Evolutionary conservation across 2,797 vertebrate species (phyloP).

Genomic region (Pelobates cultripes): DNA sequence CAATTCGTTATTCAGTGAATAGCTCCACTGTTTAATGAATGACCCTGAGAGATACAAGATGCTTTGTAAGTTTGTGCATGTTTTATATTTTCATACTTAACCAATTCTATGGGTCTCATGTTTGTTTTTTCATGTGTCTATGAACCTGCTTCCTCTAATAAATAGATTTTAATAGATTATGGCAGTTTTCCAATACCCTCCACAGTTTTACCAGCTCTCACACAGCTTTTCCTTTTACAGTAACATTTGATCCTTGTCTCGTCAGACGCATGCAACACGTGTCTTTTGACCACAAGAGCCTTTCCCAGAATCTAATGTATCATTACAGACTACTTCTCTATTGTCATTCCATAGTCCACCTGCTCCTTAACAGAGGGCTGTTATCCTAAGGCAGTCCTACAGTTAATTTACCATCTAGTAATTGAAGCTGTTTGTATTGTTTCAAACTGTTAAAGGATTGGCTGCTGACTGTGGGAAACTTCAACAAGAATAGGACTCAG

Average conservation of each 20-base stretch:
- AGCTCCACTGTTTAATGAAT: too few species aligned
- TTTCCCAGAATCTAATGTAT: conserved; percentile 51
- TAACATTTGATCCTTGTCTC: conserved; percentile 9
- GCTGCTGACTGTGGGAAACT: conserved; percentile 57
- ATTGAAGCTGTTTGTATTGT: conserved; percentile 55
- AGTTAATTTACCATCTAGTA: conserved; percentile 50
- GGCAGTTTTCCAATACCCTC: neutral
- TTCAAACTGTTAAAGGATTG: conserved; percentile 26
- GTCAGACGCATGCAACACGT: conserved; percentile 29
- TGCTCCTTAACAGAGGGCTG: conserved; percentile 43
- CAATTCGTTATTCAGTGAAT: too few species aligned
- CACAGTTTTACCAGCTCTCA: neutral
- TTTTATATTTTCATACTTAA: too few species aligned
- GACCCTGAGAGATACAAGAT: too few species aligned
- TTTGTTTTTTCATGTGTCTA: neutral
- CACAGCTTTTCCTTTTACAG: neutral
- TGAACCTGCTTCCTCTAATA: conserved; percentile 10
- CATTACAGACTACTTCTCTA: conserved; percentile 25
- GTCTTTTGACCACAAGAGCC: conserved; percentile 34
- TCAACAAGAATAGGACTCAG: conserved; percentile 20
- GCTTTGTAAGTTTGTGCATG: too few species aligned
- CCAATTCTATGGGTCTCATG: too few species aligned
- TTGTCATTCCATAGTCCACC: conserved; percentile 43
- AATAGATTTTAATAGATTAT: conserved; percentile 11
- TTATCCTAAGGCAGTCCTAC: conserved; percentile 41